These are phyloP conservation scores for Drosophila cracens DNA, from an alignment of 2,888 invertebrate species.

Conservation along the genomic window DNA sequence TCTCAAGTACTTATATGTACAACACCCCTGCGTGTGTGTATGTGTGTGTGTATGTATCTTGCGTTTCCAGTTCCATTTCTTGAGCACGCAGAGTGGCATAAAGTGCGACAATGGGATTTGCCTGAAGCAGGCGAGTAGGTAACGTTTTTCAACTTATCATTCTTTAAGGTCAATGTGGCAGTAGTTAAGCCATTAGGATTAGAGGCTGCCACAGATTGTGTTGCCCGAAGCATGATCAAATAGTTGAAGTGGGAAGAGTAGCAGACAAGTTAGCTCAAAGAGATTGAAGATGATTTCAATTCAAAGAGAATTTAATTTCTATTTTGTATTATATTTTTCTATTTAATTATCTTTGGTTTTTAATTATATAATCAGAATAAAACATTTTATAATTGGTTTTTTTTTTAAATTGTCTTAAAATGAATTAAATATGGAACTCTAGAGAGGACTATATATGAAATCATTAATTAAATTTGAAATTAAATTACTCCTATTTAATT, in stretches of 20 bases:
- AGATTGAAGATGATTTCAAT: neutral
- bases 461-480: neutral
- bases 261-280: neutral
- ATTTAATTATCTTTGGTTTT: neutral
- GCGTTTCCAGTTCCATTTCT: constrained; percentile 4
- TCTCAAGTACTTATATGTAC: constrained; percentile 31
- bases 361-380: neutral
- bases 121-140: constrained; percentile 26
- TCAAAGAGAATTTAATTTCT: neutral
- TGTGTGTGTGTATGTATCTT: constrained; percentile 8
- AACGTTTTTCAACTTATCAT: constrained; percentile 38
- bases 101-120: constrained; percentile 29
- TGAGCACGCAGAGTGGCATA: constrained; percentile 15
- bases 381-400: neutral
- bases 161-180: constrained; percentile 29
- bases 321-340: neutral
- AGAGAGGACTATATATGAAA: neutral
- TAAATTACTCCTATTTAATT: neutral
- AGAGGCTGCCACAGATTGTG: constrained; percentile 19
- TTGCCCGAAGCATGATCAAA: constrained; percentile 31
- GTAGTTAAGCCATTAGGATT: constrained; percentile 31
- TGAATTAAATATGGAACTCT: neutral
- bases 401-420: neutral
- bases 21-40: neutral
- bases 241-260: neutral